Evolutionary conservation across 2,888 invertebrate species (phyloP), one percentile per base, ranked within the genome.

Genomic region (Rhingia campestris): DNA sequence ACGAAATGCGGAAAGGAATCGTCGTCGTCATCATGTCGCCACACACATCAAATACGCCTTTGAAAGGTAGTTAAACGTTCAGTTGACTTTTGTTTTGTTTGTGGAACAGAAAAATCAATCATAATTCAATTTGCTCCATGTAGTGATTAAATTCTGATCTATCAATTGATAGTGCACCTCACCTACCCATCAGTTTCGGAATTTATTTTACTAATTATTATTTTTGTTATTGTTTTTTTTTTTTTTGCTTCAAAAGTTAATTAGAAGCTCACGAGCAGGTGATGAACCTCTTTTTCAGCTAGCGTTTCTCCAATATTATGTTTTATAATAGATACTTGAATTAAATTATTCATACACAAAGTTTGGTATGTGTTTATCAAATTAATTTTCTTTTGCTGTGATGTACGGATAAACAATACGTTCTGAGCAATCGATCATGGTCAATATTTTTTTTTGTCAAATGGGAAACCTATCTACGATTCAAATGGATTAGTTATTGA

Each of bases 391-490:
- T 33, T 1, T n/a, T 6, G 10, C 32, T 9, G 32, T 9, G 32
- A 9, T 10, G 9, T 22, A 41, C 47, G 10, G 12, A 37, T 37
- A 4, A 4, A 22, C 22, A 22, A 22, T 37, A 14, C 37, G 4
- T 22, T 6, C 14, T 2, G 14, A n/a, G 0, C 12, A 51, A 64
- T 64, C 64, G 51, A 64, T 64, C 64, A 64, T 32, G 39, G 64
- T 64, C 64, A 64, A 12, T 39, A 2, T 22, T 63, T 6, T 9
- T 32, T 9, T 9, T 51, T 51, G 22, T 49, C 30, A 61, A 12
- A 61, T 30, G 39, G 7, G 30, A 10, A 39, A 39, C 39, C 51
- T 64, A 51, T 51, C 51, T 32, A n/a, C n/a, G 64, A 64, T 32
- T 63, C 32, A 51, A 49, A 6, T 39, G n/a, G 39, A 49, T 63